These are phyloP conservation scores for Siniperca scherzeri DNA, from an alignment of 2,797 vertebrate species.

Conservation along the genomic window DNA sequence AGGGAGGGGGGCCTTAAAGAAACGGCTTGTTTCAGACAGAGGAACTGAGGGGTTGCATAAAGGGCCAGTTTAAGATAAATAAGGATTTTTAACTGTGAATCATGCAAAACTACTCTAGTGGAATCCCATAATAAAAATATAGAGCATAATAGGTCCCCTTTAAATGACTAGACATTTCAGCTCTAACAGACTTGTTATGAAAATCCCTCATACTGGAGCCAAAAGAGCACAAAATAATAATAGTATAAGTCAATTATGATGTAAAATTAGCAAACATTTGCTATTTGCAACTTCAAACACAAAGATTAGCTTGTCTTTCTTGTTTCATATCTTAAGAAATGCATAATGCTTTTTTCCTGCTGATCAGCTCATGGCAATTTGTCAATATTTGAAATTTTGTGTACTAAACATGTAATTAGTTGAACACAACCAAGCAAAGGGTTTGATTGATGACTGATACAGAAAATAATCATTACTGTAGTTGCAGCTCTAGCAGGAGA, in stretches of 20 bases:
- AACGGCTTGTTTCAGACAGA: no score
- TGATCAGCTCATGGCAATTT: neutral
- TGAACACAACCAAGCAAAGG: neutral
- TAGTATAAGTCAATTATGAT: neutral
- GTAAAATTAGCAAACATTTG: neutral
- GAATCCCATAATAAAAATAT: no score
- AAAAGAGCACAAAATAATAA: neutral
- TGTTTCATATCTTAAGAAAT: neutral
- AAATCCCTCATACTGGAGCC: neutral
- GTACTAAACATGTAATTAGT: neutral
- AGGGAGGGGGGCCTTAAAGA: no score
- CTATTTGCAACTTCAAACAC: conserved; percentile 10
- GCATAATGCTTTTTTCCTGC: neutral
- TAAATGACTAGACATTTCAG: neutral
- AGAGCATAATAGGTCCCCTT: no score
- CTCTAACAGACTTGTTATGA: neutral
- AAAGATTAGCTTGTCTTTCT: neutral
- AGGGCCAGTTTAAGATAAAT: no score
- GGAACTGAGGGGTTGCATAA: no score
- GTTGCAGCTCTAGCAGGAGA: neutral
- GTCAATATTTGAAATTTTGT: neutral
- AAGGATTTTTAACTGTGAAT: no score
- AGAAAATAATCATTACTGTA: conserved; percentile 13
- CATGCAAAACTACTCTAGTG: no score
- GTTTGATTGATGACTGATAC: conserved; percentile 1